Base-by-base conservation (phyloP, 2,113 vertebrate genomes). In the Pterophyllum scalare region DNA sequence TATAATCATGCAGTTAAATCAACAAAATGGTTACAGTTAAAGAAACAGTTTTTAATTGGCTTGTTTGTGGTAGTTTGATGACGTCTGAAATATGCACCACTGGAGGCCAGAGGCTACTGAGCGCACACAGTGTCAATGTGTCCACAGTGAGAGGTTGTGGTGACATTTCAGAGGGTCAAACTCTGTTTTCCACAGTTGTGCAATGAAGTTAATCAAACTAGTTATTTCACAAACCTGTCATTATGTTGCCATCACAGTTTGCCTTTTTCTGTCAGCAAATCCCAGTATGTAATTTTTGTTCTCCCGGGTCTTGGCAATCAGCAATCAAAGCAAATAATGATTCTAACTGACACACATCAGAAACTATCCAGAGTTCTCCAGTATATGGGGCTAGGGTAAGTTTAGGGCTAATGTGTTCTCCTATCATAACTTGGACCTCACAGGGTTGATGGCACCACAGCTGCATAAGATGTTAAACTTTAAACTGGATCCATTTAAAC, bases 201-300 rank as follows among this genome's bases (percentile, higher is more conserved):
- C 54, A 80, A 75, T 3, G 13, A 67, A 13, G 54, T 60, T 59
- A 59, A 78, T 59, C 20, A 67, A 67, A 57, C 58, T 65, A 67
- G 17, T 17, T 19, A 77, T 87, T 87, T 80, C 38, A 57, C 26
- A 81, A 85, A 59, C 6, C 79, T 56, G 22, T 85, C 58, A 77
- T 67, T 78, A 61, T 58, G n/a, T 75, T 82, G 59, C 35, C 76
- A 79, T 75, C n/a, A 35, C 19, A 57, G 24, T 62, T 22, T 24
- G 49, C 64, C 20, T 0, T 12, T 9, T 84, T 80, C 74, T 76
- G 64, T 26, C 38, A 67, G 38, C 64, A 67, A 67, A 46, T 67
- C 62, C 24, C n/a, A 65, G 46, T 11, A 65, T 65, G 38, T 46
- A 14, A 46, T 46, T 65, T 65, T 65, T 17, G 38, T 46, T 65